phyloP scores from a whole-genome alignment of 2,113 vertebrate species.

The Trochalopteron elliotii region DNA sequence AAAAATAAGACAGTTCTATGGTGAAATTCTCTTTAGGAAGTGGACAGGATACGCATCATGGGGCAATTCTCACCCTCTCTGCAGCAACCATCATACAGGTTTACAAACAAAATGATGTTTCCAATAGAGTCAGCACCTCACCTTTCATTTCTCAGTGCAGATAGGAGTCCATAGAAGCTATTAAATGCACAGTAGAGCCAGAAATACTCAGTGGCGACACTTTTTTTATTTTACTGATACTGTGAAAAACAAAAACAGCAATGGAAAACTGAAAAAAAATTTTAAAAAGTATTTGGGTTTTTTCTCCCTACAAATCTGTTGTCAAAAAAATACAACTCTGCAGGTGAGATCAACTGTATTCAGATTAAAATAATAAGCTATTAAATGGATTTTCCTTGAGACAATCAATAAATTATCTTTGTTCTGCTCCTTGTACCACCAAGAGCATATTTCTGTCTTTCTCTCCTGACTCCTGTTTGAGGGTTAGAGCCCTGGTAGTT shows the following conservation, averaged over 20 bases:
- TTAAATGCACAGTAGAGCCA: background rate
- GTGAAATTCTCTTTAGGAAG: background rate
- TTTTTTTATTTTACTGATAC: background rate
- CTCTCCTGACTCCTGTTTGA: accelerated
- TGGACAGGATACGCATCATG: background rate
- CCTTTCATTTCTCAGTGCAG: background rate
- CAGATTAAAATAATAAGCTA: background rate
- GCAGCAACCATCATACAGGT: background rate
- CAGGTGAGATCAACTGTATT: background rate
- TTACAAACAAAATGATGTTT: background rate
- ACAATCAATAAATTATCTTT: background rate
- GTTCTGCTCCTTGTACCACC: accelerated
- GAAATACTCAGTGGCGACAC: background rate
- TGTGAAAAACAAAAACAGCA: background rate
- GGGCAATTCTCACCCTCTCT: background rate
- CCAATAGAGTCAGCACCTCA: background rate
- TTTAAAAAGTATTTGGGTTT: accelerated
- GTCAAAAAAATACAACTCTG: background rate
- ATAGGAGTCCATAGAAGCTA: background rate
- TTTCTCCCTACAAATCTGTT: background rate
- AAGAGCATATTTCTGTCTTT: background rate
- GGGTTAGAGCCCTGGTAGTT: background rate
- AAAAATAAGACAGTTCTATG: background rate
- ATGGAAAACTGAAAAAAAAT: background rate
- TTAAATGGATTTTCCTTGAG: background rate